phyloP scores from a whole-genome alignment of 2,888 invertebrate species.

The Notodonta dromedarius region DNA sequence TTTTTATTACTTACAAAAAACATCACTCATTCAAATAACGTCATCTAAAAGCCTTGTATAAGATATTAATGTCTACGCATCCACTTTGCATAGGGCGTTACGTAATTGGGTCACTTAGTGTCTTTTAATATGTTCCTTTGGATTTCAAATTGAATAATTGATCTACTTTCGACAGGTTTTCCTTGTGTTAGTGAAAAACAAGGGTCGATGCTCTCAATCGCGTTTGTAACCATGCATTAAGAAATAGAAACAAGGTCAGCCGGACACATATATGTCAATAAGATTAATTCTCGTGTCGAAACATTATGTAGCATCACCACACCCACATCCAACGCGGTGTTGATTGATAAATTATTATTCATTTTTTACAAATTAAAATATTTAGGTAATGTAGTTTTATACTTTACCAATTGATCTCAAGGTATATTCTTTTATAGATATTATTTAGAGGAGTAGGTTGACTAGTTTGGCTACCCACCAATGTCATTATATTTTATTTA shows the following conservation, averaged over 20 bases:
- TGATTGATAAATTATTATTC: slow-evolving; percentile 1
- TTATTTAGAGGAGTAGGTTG: too few species aligned
- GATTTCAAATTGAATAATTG: neutral
- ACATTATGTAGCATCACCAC: slow-evolving; percentile 11
- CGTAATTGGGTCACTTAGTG: too few species aligned
- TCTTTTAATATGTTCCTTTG: neutral
- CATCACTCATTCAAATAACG: too few species aligned
- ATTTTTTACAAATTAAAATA: neutral
- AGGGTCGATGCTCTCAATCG: slow-evolving; percentile 12
- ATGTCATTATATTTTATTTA: too few species aligned
- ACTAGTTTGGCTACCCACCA: too few species aligned
- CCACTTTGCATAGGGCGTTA: too few species aligned
- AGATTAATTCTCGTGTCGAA: slow-evolving; percentile 24
- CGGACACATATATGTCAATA: slow-evolving; percentile 40
- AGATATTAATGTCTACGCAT: too few species aligned
- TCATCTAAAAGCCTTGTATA: too few species aligned
- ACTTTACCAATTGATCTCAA: neutral
- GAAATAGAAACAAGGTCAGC: slow-evolving; percentile 43
- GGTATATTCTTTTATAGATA: neutral
- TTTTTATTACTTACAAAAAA: too few species aligned
- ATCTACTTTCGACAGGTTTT: slow-evolving; percentile 4
- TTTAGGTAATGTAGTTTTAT: neutral
- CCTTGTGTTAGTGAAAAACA: neutral
- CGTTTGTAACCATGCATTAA: slow-evolving; percentile 22
- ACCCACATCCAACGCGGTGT: slow-evolving; percentile 14